Percentiles rank a stretch among this genome's conserved stretches.
Conservation (phyloP, 2,888 invertebrate species). For the Phyllotreta striolata region DNA sequence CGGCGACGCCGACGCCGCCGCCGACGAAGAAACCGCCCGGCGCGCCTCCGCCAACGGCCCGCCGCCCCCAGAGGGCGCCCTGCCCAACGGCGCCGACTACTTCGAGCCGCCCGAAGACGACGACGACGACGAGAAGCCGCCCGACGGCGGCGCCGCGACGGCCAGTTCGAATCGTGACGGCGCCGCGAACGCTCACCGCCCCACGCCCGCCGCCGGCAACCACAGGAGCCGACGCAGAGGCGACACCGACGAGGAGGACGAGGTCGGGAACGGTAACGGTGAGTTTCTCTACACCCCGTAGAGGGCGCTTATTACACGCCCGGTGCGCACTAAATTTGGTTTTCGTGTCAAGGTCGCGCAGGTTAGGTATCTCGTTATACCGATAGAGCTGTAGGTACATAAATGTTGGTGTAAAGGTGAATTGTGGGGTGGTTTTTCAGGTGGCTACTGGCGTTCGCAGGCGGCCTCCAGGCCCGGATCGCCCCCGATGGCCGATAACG, state of each 20-base stretch:
- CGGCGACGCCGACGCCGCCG: conserved; percentile 52
- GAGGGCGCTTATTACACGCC: conserved; percentile 20
- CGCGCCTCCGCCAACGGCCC: conserved; percentile 41
- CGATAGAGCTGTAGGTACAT: no score
- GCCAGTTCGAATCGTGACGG: conserved; percentile 34
- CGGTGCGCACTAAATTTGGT: no score
- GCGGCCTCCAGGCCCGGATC: conserved; percentile 65
- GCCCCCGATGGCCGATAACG: conserved; percentile 65
- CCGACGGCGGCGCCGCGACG: conserved; percentile 20
- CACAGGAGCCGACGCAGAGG: conserved; percentile 21
- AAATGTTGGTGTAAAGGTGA: no score
- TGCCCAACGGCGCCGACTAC: conserved; percentile 54
- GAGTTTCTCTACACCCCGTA: conserved; percentile 9
- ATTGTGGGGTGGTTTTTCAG: conserved; percentile 39
- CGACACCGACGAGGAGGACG: conserved; percentile 35
- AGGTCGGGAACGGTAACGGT: conserved; percentile 32
- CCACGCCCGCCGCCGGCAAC: conserved; percentile 13
- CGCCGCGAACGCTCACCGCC: conserved; percentile 26
- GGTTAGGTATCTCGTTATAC: no score
- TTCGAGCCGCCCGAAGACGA: conserved; percentile 57
- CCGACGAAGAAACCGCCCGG: conserved; percentile 50
- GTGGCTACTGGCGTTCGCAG: conserved; percentile 63
- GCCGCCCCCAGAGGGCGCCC: conserved; percentile 56
- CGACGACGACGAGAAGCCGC: conserved; percentile 57
- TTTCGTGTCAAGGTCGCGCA: not conserved